These are phyloP conservation scores for Microtus oregoni DNA, from an alignment of 2,113 vertebrate genomes.

Conservation along the genomic window DNA sequence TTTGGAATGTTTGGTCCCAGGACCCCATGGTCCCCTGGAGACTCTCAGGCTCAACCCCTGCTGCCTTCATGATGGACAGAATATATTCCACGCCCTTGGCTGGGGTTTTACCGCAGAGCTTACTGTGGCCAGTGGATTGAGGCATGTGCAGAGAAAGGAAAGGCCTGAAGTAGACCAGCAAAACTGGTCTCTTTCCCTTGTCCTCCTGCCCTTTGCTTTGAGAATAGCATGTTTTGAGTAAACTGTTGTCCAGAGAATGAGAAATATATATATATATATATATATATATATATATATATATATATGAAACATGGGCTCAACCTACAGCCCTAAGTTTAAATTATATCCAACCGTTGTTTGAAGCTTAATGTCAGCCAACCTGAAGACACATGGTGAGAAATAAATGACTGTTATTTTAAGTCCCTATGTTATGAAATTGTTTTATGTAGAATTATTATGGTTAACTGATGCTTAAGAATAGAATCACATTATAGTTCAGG, in stretches of 20 bases:
- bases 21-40: background rate
- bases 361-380: background rate
- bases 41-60: background rate
- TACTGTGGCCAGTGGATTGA: background rate
- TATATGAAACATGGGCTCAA: background rate
- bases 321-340: background rate
- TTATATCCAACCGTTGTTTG: background rate
- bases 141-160: background rate
- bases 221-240: background rate
- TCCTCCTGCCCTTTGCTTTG: background rate
- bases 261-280: background rate
- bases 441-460: slow-evolving; percentile 21
- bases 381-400: slow-evolving; percentile 13
- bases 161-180: background rate
- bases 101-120: background rate
- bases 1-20: background rate
- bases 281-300: no score
- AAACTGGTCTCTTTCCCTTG: background rate
- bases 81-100: background rate
- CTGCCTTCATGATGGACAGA: background rate
- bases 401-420: slow-evolving; percentile 41
- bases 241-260: background rate
- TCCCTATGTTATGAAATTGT: background rate
- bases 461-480: background rate
- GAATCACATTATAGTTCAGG: background rate